phyloP scores from a whole-genome alignment of 2,797 vertebrate genomes.

The Silurus lanzhouensis region DNA sequence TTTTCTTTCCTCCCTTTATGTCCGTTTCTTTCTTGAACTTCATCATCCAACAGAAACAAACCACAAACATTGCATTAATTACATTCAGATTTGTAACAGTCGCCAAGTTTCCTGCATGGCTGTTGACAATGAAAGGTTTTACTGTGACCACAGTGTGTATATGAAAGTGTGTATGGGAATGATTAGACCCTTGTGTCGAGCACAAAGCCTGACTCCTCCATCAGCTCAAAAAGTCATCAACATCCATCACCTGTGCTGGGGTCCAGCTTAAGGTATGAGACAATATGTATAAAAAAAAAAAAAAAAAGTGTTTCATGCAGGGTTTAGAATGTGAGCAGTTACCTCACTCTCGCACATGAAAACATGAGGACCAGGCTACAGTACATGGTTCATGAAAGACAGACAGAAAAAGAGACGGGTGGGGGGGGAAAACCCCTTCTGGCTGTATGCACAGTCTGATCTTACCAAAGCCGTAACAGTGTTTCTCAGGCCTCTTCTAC shows the following conservation, averaged over 20 bases:
- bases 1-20: not conserved
- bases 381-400: not conserved
- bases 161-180: not conserved
- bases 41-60: constrained; percentile 10
- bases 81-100: constrained; percentile 9
- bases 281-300: not conserved
- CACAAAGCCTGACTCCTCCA: constrained; percentile 4
- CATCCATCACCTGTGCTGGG: constrained; percentile 5
- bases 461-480: constrained; percentile 57
- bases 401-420: not conserved
- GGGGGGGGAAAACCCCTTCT: constrained; percentile 9
- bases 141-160: constrained; percentile 19
- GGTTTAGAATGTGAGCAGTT: constrained; percentile 25
- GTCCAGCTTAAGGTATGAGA: constrained; percentile 4
- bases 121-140: constrained; percentile 20
- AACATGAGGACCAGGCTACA: not conserved
- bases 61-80: constrained; percentile 17
- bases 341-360: constrained; percentile 14
- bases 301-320: not conserved
- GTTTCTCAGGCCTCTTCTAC: constrained; percentile 55
- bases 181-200: constrained; percentile 19
- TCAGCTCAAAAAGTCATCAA: constrained; percentile 10
- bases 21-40: not conserved
- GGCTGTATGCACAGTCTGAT: constrained; percentile 33
- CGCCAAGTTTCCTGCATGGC: constrained; percentile 12